phyloP scores from a whole-genome alignment of 1,140 invertebrate genomes.

The Contarinia nasturtii region DNA sequence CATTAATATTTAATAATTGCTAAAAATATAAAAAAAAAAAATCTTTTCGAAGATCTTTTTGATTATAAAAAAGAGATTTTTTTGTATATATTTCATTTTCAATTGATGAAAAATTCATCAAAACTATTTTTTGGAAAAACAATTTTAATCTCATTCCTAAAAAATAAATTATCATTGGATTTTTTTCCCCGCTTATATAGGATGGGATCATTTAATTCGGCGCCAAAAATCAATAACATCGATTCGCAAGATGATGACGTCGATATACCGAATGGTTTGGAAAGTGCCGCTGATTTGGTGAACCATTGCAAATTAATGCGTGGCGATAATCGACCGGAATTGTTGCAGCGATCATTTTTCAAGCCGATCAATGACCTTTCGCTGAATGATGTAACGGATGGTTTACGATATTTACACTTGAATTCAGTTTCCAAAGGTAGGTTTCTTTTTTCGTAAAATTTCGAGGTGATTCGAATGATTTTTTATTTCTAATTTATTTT shows the following conservation, averaged over 20 bases:
- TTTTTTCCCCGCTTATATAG: conserved; percentile 27
- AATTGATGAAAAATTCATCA: too few relatives aligned
- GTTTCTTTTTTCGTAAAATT: conserved; percentile 4
- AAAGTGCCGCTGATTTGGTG: conserved; percentile 28
- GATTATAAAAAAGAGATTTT: too few relatives aligned
- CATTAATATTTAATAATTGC: too few relatives aligned
- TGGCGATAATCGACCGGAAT: conserved; percentile 10
- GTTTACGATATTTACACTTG: conserved; percentile 24
- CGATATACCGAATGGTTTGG: conserved; percentile 26
- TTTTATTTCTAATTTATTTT: conserved; percentile 4
- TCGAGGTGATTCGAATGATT: conserved; percentile 3
- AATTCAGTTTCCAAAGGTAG: conserved; percentile 26
- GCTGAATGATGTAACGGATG: conserved; percentile 16
- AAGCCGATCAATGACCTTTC: conserved; percentile 8
- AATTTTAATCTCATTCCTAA: too few relatives aligned
- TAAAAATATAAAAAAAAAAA: too few relatives aligned
- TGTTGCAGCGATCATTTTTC: conserved; percentile 15
- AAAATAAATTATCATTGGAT: too few relatives aligned
- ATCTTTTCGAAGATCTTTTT: too few relatives aligned
- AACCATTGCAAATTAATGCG: conserved; percentile 26
- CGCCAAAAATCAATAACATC: conserved; percentile 41
- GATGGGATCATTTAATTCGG: conserved; percentile 54
- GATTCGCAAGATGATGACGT: conserved; percentile 42
- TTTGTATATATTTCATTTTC: too few relatives aligned
- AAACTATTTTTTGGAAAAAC: too few relatives aligned